Percentiles rank a stretch among this genome's conserved stretches.
Evolutionary conservation across 1,140 invertebrate species (phyloP).

Genomic region (Rhagoletis pomonella): DNA sequence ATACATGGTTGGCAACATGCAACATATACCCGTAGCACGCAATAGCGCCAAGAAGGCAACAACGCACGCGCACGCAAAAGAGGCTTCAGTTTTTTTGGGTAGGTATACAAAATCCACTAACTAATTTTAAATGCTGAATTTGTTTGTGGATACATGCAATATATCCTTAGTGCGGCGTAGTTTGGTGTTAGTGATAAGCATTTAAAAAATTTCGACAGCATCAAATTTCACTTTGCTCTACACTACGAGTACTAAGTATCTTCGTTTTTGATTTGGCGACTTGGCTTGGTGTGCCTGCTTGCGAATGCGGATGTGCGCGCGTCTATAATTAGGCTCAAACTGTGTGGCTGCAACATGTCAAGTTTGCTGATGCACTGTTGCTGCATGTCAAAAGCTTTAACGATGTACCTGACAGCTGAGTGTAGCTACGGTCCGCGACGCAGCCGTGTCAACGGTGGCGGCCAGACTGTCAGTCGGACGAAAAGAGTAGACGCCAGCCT

Average conservation of each 20-base stretch:
- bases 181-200: not conserved
- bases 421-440: conserved; percentile 5
- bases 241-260: not conserved
- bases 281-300: not conserved
- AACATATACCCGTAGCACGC: conserved; percentile 6
- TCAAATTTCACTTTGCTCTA: not conserved
- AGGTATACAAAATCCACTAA: not conserved
- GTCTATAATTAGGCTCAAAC: conserved; percentile 55
- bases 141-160: too few relatives aligned
- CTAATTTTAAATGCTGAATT: not conserved
- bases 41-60: not conserved
- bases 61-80: not conserved
- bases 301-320: not conserved
- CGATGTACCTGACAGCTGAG: conserved; percentile 51
- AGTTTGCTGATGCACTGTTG: conserved; percentile 49
- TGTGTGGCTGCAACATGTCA: conserved; percentile 53
- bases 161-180: not conserved
- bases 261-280: not conserved
- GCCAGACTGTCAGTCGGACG: not conserved
- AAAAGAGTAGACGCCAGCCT: conserved; percentile 10
- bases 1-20: not conserved
- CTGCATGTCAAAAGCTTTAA: conserved; percentile 52
- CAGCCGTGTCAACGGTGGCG: not conserved
- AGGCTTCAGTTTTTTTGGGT: not conserved
- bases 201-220: conserved; percentile 5